Conservation (phyloP, 2,797 vertebrate genomes). For the Zalophus californianus region DNA sequence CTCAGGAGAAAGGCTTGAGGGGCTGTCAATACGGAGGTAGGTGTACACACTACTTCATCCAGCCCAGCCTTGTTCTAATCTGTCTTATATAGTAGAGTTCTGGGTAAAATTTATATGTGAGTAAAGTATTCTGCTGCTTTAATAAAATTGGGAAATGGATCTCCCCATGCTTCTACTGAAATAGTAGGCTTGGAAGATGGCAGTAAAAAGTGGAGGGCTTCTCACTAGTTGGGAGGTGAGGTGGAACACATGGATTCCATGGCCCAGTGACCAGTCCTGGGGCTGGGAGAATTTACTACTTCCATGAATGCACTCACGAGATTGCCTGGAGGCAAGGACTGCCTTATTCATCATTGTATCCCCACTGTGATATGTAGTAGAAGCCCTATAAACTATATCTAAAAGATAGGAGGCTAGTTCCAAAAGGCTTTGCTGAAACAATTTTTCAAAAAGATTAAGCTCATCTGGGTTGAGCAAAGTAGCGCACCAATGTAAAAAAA, state of each 20-base stretch:
- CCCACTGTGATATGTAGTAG: background rate
- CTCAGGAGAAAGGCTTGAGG: background rate
- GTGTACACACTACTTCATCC: background rate
- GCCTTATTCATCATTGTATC: background rate
- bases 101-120: background rate
- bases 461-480: constrained; percentile 5
- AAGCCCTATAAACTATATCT: background rate
- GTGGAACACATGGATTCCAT: background rate
- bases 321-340: background rate
- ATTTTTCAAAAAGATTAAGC: constrained; percentile 29
- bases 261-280: background rate
- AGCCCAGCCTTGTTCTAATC: background rate
- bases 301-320: background rate
- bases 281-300: background rate
- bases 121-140: background rate
- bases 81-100: background rate
- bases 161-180: background rate
- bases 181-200: background rate
- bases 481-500: background rate
- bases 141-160: background rate
- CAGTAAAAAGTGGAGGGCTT: background rate
- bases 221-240: background rate
- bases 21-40: no score
- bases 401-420: background rate
- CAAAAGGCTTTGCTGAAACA: background rate